These are phyloP conservation scores for Parotocinclus haroldoi DNA, from an alignment of 2,797 vertebrate species.

Conservation along the genomic window DNA sequence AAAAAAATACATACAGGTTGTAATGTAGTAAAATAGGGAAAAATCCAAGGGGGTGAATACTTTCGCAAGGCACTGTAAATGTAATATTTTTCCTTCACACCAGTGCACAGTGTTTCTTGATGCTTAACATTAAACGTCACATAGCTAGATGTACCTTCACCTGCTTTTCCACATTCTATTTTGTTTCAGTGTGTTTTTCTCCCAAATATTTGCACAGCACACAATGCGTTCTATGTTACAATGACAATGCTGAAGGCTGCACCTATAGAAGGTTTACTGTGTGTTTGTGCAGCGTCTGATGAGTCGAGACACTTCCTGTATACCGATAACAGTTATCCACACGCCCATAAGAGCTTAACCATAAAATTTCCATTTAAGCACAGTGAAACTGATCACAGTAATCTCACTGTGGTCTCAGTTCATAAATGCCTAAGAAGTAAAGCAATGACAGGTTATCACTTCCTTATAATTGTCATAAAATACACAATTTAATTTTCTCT, in stretches of 20 bases:
- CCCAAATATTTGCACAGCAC: conserved; percentile 13
- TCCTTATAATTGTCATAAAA: too few species aligned
- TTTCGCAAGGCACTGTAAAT: too few species aligned
- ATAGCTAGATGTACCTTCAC: not conserved
- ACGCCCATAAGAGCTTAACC: not conserved
- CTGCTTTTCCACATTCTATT: conserved; percentile 4
- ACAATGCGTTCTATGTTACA: not conserved
- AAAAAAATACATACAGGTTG: too few species aligned
- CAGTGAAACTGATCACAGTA: not conserved
- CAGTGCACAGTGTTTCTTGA: not conserved
- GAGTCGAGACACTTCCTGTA: not conserved
- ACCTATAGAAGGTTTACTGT: conserved; percentile 1
- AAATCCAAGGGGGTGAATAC: too few species aligned
- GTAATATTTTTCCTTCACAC: too few species aligned
- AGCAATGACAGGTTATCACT: too few species aligned
- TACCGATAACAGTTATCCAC: not conserved
- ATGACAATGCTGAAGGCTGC: not conserved
- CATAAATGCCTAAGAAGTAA: not conserved
- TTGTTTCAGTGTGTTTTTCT: conserved; percentile 1
- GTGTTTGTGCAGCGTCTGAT: not conserved
- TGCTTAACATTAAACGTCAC: not conserved
- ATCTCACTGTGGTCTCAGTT: not conserved
- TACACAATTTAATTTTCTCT: too few species aligned
- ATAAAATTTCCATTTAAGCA: too few species aligned
- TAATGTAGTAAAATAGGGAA: too few species aligned